Conservation (phyloP, 2,888 invertebrate genomes). For the Synergus itoensis region DNA sequence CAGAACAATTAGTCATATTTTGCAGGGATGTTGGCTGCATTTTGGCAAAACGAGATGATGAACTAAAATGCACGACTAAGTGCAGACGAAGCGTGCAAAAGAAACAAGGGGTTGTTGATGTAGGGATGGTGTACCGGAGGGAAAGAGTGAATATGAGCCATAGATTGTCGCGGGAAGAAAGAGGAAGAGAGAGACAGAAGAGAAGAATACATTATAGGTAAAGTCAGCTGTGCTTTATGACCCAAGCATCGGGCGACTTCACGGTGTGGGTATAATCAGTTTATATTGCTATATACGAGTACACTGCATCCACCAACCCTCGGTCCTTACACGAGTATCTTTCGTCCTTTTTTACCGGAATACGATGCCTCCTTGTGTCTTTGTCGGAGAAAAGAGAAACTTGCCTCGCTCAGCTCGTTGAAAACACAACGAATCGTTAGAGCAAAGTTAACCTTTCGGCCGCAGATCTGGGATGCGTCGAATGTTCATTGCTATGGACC, state of each 20-base stretch:
- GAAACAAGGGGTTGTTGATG: constrained; percentile 47
- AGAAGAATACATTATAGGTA: constrained; percentile 68
- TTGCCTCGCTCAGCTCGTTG: constrained; percentile 16
- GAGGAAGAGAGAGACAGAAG: constrained; percentile 52
- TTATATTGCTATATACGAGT: constrained; percentile 61
- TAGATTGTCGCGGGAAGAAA: constrained; percentile 46
- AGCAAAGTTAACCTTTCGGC: constrained; percentile 30
- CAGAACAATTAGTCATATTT: constrained; percentile 23
- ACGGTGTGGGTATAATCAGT: constrained; percentile 67
- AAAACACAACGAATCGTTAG: constrained; percentile 31
- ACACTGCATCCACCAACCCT: constrained; percentile 66
- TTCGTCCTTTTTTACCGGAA: constrained; percentile 42
- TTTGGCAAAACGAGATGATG: constrained; percentile 40
- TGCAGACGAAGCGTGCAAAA: constrained; percentile 47
- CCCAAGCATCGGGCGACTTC: constrained; percentile 67
- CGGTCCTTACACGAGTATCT: constrained; percentile 50
- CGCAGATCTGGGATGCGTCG: constrained; percentile 31
- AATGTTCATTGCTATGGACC: constrained; percentile 33
- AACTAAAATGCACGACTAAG: constrained; percentile 63
- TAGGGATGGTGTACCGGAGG: constrained; percentile 46
- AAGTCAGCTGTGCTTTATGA: constrained; percentile 75
- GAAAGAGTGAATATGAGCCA: constrained; percentile 63
- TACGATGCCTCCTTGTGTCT: constrained; percentile 40
- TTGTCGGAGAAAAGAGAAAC: constrained; percentile 23
- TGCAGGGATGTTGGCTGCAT: constrained; percentile 4